phyloP scores from a whole-genome alignment of 1,140 invertebrate genomes.

The Potamilus streckersoni region DNA sequence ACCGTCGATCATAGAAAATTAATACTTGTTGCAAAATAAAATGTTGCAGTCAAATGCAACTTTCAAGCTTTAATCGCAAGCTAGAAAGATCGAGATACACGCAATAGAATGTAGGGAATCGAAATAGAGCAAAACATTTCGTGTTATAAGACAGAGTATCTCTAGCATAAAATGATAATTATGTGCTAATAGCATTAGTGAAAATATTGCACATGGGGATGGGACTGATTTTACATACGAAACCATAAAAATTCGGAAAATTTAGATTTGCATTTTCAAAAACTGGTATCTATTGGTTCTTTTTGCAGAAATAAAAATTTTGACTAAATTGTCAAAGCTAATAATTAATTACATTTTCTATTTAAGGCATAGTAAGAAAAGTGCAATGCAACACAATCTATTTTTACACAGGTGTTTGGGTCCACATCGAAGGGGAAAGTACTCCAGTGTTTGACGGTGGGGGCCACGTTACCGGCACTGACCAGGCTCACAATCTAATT shows the following conservation, averaged over 20 bases:
- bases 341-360: neutral
- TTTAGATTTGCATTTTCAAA: no score
- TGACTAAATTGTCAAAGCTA: neutral
- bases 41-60: neutral
- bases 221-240: no score
- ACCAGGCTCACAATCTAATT: slow-evolving; percentile 40
- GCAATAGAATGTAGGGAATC: no score
- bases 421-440: slow-evolving; percentile 67
- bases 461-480: slow-evolving; percentile 42
- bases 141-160: no score
- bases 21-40: neutral
- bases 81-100: no score
- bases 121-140: no score
- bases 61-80: no score
- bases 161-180: no score
- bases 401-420: slow-evolving; percentile 63
- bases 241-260: no score
- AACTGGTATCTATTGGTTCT: no score
- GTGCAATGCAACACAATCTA: neutral
- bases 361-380: neutral
- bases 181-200: no score
- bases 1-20: neutral
- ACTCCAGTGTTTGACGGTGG: slow-evolving; percentile 53
- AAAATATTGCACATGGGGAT: no score
- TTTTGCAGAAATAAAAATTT: neutral